Evolutionary conservation across 2,113 vertebrate species (phyloP).

Genomic region (Bambusicola thoracicus): DNA sequence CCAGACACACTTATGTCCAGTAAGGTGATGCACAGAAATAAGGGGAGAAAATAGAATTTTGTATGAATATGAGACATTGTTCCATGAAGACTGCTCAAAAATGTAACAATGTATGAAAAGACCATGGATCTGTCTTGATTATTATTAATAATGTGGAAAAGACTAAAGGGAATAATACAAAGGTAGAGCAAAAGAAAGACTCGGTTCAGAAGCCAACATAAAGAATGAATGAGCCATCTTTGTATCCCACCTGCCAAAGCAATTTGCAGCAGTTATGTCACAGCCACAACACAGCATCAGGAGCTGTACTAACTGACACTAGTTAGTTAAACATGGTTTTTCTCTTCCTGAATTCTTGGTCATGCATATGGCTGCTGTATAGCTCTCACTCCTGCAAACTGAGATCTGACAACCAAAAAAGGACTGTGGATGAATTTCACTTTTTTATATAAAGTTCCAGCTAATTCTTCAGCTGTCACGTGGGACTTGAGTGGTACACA

Average conservation of each 20-base stretch:
- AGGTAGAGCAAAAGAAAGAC: not conserved
- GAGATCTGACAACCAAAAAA: constrained; percentile 1
- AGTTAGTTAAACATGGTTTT: not conserved
- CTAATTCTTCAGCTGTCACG: not conserved
- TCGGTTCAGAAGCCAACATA: not conserved
- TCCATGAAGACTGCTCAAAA: not conserved
- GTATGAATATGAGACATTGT: not conserved
- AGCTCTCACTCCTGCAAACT: not conserved
- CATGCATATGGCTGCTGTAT: not conserved
- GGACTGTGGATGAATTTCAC: not conserved
- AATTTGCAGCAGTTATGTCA: not conserved
- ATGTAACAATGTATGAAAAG: not conserved
- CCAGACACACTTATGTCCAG: not conserved
- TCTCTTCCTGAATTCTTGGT: not conserved
- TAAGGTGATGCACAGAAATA: not conserved
- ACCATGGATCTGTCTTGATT: not conserved
- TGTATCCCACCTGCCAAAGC: not conserved
- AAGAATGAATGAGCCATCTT: accelerated
- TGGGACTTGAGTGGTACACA: not conserved
- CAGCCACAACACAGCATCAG: not conserved
- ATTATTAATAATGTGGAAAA: not conserved
- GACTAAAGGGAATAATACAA: not conserved
- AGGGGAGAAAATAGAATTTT: not conserved
- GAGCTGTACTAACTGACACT: not conserved
- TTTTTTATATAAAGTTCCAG: not conserved